These are phyloP conservation scores for Hesperia comma DNA, from an alignment of 2,888 invertebrate species.

Conservation along the genomic window DNA sequence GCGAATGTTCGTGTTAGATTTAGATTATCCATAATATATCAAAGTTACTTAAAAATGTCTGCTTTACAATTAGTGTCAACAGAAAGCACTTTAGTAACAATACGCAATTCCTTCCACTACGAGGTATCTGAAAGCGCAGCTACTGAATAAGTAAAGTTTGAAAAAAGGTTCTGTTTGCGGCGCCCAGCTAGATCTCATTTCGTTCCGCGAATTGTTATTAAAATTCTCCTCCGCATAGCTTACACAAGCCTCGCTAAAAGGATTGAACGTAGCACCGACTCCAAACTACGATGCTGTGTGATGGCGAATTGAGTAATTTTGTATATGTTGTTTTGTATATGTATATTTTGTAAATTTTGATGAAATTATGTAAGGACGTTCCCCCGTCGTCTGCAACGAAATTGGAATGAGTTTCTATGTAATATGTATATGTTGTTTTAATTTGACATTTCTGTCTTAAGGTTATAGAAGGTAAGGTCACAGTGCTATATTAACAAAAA, in stretches of 20 bases:
- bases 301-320: conserved; percentile 31
- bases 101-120: neutral
- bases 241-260: conserved; percentile 62
- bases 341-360: no score
- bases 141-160: conserved; percentile 55
- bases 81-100: neutral
- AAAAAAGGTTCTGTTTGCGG: conserved; percentile 57
- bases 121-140: neutral
- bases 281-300: conserved; percentile 6
- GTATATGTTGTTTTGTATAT: no score
- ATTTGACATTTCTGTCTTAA: no score
- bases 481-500: no score
- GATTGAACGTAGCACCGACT: conserved; percentile 51
- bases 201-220: conserved; percentile 64
- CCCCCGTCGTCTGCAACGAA: neutral
- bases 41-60: neutral
- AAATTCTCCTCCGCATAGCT: conserved; percentile 59
- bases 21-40: no score
- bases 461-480: no score
- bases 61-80: neutral
- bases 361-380: conserved; percentile 18
- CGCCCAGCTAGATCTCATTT: conserved; percentile 49
- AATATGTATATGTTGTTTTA: neutral
- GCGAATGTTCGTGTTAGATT: no score
- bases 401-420: neutral